phyloP scores from a whole-genome alignment of 2,888 invertebrate genomes.

The Stenolophus ochropezus region DNA sequence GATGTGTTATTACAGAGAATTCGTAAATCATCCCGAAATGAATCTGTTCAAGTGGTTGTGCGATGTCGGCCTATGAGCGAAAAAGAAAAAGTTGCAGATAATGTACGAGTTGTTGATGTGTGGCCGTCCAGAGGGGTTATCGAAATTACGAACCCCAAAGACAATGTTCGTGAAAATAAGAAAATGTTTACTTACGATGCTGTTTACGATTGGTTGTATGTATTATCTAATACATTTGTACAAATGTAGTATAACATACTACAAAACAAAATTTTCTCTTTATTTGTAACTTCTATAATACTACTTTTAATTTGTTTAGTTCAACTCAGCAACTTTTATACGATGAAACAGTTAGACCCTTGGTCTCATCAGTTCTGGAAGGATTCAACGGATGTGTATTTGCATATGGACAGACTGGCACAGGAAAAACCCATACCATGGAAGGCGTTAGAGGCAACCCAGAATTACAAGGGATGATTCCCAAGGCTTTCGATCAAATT shows the following conservation, averaged over 20 bases:
- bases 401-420: constrained; percentile 99
- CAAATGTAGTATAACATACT: neutral
- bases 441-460: constrained; percentile 81
- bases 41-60: constrained; percentile 97
- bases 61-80: constrained; percentile 96
- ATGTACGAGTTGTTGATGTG: constrained; percentile 88
- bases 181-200: constrained; percentile 98
- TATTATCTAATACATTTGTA: constrained; percentile 57
- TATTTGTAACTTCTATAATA: neutral
- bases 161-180: constrained; percentile 81
- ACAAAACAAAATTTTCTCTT: too few relatives aligned
- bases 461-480: constrained; percentile 86
- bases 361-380: constrained; percentile 95
- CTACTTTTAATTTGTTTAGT: constrained; percentile 68
- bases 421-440: constrained; percentile 89
- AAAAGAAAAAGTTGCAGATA: constrained; percentile 86
- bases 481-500: constrained; percentile 97
- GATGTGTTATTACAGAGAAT: constrained; percentile 37
- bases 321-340: constrained; percentile 95
- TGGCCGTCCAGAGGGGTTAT: constrained; percentile 91
- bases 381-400: constrained; percentile 99
- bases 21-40: constrained; percentile 73
- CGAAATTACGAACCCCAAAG: constrained; percentile 90
- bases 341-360: constrained; percentile 95
- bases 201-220: constrained; percentile 91